Evolutionary conservation across 1,140 invertebrate genomes (phyloP).

Genomic region (Diachasmimorpha longicaudata): DNA sequence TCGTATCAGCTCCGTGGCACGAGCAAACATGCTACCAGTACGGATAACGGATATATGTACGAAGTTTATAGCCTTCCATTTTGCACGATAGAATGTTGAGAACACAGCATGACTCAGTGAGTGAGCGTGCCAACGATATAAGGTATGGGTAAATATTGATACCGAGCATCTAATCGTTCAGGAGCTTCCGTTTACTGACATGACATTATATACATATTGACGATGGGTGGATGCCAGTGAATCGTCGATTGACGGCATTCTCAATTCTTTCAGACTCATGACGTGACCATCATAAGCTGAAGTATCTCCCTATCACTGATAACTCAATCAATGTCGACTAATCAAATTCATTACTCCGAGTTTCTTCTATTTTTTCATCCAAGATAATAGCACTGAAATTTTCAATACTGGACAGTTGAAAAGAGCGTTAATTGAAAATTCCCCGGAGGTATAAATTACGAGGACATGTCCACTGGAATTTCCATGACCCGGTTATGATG

Average conservation of each 20-base stretch:
- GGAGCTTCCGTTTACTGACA: slow-evolving; percentile 44
- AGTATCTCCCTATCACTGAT: no score
- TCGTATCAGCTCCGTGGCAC: slow-evolving; percentile 55
- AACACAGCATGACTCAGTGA: neutral
- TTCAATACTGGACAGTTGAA: slow-evolving; percentile 10
- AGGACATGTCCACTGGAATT: slow-evolving; percentile 27
- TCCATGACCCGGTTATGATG: slow-evolving; percentile 26
- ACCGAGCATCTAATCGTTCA: slow-evolving; percentile 52
- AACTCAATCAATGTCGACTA: neutral
- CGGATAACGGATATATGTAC: slow-evolving; percentile 34
- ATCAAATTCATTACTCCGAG: neutral
- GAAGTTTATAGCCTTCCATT: slow-evolving; percentile 40
- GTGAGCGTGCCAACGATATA: neutral
- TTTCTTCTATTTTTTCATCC: neutral
- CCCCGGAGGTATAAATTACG: slow-evolving; percentile 17
- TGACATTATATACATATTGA: slow-evolving; percentile 37
- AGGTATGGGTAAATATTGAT: slow-evolving; percentile 48
- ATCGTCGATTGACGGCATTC: neutral
- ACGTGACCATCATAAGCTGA: no score
- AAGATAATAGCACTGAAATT: neutral
- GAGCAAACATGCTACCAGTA: slow-evolving; percentile 48
- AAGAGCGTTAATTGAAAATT: slow-evolving; percentile 31
- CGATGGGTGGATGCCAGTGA: slow-evolving; percentile 6
- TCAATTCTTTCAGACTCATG: neutral
- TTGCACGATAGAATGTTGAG: slow-evolving; percentile 33